Conservation (phyloP, 1,140 invertebrate species). For the Drosophila saltans region DNA sequence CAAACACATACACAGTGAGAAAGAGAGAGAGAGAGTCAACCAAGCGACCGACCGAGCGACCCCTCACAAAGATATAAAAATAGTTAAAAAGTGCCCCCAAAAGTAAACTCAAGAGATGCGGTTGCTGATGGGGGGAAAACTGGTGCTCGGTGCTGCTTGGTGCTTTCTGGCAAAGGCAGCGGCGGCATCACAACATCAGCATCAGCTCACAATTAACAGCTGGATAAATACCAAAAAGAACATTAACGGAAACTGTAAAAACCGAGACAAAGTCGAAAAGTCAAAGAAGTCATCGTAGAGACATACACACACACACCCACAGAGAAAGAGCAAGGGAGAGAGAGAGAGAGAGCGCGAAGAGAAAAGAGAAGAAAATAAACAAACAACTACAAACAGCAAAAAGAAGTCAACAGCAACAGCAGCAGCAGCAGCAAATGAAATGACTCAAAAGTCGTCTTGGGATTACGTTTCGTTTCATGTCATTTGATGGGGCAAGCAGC, state of each 20-base stretch:
- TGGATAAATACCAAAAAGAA: slow-evolving; percentile 63
- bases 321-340: neutral
- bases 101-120: slow-evolving; percentile 26
- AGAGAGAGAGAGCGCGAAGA: neutral
- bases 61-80: slow-evolving; percentile 53
- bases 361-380: slow-evolving; percentile 4
- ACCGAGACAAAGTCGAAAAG: slow-evolving; percentile 15
- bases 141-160: neutral
- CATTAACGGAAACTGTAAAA: slow-evolving; percentile 32
- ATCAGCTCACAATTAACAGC: slow-evolving; percentile 72
- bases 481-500: neutral
- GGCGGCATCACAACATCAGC: neutral
- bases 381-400: slow-evolving; percentile 11
- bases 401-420: slow-evolving; percentile 5
- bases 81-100: slow-evolving; percentile 51
- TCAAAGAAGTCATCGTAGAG: slow-evolving; percentile 15
- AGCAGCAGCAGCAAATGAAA: slow-evolving; percentile 16
- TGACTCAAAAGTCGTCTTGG: slow-evolving; percentile 34
- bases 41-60: neutral
- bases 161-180: neutral
- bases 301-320: neutral
- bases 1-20: slow-evolving; percentile 1
- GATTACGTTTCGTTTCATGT: slow-evolving; percentile 9
- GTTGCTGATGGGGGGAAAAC: slow-evolving; percentile 19
- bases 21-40: slow-evolving; percentile 20